Evolutionary conservation across 2,113 vertebrate species (phyloP).

Genomic region (Rhadina sibilatrix): DNA sequence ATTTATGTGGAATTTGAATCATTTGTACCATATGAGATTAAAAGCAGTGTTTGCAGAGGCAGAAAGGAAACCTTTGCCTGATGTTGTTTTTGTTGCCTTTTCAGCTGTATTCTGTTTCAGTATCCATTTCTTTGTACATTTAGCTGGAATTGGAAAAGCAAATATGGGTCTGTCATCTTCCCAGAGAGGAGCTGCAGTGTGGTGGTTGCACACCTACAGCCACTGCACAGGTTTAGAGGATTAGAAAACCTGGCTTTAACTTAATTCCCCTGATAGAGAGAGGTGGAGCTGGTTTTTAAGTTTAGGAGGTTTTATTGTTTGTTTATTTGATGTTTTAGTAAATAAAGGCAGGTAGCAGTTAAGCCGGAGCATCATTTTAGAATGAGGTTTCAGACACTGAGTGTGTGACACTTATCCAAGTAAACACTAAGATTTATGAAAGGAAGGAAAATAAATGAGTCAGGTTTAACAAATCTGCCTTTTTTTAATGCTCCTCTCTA

Average conservation of each 20-base stretch:
- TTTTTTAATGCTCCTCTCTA: slow-evolving; percentile 11
- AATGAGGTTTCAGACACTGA: background rate
- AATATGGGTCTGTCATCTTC: background rate
- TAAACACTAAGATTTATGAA: background rate
- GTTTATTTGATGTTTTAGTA: background rate
- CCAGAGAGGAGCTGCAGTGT: background rate
- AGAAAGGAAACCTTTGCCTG: background rate
- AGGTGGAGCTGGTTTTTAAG: background rate
- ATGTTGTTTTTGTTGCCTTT: background rate
- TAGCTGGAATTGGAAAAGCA: background rate
- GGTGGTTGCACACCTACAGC: background rate
- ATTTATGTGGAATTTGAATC: background rate
- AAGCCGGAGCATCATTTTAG: background rate
- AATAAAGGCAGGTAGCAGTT: background rate
- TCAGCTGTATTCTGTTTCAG: background rate
- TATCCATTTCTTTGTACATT: background rate
- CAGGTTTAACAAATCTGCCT: background rate
- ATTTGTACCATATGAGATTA: background rate
- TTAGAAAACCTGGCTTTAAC: background rate
- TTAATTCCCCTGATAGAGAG: background rate
- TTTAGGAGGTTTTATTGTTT: background rate
- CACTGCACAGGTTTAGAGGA: background rate
- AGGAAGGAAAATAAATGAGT: background rate
- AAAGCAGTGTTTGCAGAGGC: background rate
- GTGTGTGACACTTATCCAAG: background rate